These are phyloP conservation scores for Radopholus similis DNA, from an alignment of 1,140 invertebrate genomes.

Conservation along the genomic window DNA sequence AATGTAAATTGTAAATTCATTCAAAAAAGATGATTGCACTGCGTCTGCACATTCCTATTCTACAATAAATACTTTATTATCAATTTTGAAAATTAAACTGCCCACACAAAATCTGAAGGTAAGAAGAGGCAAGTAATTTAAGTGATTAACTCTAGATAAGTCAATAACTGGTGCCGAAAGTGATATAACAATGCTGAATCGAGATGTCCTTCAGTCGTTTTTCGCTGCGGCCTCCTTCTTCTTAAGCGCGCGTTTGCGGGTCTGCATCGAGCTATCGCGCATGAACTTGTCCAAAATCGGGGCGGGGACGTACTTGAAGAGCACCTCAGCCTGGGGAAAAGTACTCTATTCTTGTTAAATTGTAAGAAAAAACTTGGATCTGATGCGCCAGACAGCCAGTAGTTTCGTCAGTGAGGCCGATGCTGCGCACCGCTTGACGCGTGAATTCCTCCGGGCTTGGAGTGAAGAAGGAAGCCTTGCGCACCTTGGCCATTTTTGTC, in stretches of 20 bases:
- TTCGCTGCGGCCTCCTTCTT: slow-evolving; percentile 50
- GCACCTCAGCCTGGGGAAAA: slow-evolving; percentile 32
- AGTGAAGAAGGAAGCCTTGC: slow-evolving; percentile 47
- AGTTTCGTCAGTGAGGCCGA: slow-evolving; percentile 47
- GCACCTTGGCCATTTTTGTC: slow-evolving; percentile 57
- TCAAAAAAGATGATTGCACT: too few relatives aligned
- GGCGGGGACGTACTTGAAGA: slow-evolving; percentile 40
- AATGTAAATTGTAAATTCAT: too few relatives aligned
- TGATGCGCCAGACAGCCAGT: slow-evolving; percentile 56
- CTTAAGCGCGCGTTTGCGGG: slow-evolving; percentile 48
- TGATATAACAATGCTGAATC: neutral
- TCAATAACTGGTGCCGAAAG: too few relatives aligned
- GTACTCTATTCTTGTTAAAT: neutral
- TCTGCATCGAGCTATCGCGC: slow-evolving; percentile 41
- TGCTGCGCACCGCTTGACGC: slow-evolving; percentile 40
- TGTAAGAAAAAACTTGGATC: slow-evolving; percentile 36
- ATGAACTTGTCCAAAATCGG: slow-evolving; percentile 44
- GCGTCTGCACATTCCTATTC: too few relatives aligned
- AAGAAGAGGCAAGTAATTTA: too few relatives aligned
- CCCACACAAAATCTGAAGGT: too few relatives aligned
- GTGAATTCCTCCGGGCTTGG: slow-evolving; percentile 40
- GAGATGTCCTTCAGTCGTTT: slow-evolving; percentile 19
- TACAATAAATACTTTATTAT: too few relatives aligned
- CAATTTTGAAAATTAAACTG: too few relatives aligned
- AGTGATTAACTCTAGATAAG: too few relatives aligned